phyloP scores from a whole-genome alignment of 2,113 vertebrate genomes.

The Oreotragus oreotragus region DNA sequence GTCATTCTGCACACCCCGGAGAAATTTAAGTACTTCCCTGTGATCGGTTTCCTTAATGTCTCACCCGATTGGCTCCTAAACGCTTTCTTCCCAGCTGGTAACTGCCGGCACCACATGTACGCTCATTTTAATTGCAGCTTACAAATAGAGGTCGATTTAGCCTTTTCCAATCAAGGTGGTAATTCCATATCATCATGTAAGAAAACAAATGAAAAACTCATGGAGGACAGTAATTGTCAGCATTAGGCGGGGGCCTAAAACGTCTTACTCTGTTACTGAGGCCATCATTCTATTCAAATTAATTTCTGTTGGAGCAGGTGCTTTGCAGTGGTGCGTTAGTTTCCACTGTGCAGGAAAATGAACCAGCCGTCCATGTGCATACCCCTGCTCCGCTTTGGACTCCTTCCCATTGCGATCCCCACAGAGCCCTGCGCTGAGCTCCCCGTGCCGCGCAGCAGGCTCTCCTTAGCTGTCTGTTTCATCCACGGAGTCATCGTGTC shows the following conservation, averaged over 20 bases:
- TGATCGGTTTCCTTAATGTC: conserved; percentile 65
- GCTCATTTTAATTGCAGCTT: conserved; percentile 63
- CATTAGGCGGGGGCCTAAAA: background rate
- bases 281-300: background rate
- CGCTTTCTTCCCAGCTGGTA: conserved; percentile 39
- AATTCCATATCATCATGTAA: conserved; percentile 50
- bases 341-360: background rate
- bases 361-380: accelerated
- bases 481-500: accelerated
- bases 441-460: accelerated
- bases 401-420: accelerated
- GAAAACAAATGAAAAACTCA: conserved; percentile 66
- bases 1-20: conserved; percentile 27
- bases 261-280: background rate
- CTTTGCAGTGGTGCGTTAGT: background rate
- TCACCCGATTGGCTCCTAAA: conserved; percentile 63
- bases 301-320: background rate
- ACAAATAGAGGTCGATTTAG: conserved; percentile 34
- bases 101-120: background rate
- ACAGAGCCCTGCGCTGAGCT: accelerated
- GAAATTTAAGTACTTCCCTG: conserved; percentile 40
- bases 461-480: accelerated
- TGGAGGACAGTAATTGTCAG: conserved; percentile 30
- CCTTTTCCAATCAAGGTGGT: conserved; percentile 45
- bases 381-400: accelerated